These are phyloP conservation scores for Diplolepis rosae DNA, from an alignment of 2,888 invertebrate genomes.

Conservation along the genomic window DNA sequence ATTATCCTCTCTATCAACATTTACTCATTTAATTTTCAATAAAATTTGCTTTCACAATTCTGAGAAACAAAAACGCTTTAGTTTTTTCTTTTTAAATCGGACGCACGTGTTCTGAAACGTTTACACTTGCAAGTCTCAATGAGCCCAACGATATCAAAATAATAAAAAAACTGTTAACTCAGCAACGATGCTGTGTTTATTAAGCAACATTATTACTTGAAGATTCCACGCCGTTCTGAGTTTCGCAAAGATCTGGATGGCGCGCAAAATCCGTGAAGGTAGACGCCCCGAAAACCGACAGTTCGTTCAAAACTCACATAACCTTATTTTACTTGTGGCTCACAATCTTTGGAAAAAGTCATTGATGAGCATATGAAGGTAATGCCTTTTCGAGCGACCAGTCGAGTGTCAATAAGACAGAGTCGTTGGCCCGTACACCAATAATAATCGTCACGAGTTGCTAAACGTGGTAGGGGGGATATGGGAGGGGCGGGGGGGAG, in stretches of 20 bases:
- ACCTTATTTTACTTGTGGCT: not conserved
- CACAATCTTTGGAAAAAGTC: conserved; percentile 6
- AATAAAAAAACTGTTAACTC: too few relatives aligned
- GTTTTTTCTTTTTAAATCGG: not conserved
- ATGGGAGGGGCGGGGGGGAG: conserved; percentile 1
- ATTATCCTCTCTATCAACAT: not conserved
- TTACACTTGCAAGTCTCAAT: too few relatives aligned
- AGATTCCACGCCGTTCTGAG: not conserved
- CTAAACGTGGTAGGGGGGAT: too few relatives aligned
- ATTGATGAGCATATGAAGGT: not conserved
- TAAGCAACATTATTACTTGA: not conserved
- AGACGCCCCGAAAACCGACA: conserved; percentile 5
- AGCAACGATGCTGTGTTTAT: not conserved
- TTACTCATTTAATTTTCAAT: not conserved
- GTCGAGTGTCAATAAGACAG: conserved; percentile 10
- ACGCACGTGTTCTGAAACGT: not conserved
- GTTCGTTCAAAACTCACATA: not conserved
- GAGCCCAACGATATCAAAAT: too few relatives aligned
- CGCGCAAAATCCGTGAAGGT: conserved; percentile 4
- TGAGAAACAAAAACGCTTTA: not conserved
- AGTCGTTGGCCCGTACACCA: not conserved
- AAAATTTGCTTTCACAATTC: not conserved
- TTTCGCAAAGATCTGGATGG: conserved; percentile 2
- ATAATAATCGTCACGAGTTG: conserved; percentile 2
- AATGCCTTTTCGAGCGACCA: conserved; percentile 10